Evolutionary conservation across 2,888 invertebrate genomes (phyloP).

Genomic region (Operophtera brumata): DNA sequence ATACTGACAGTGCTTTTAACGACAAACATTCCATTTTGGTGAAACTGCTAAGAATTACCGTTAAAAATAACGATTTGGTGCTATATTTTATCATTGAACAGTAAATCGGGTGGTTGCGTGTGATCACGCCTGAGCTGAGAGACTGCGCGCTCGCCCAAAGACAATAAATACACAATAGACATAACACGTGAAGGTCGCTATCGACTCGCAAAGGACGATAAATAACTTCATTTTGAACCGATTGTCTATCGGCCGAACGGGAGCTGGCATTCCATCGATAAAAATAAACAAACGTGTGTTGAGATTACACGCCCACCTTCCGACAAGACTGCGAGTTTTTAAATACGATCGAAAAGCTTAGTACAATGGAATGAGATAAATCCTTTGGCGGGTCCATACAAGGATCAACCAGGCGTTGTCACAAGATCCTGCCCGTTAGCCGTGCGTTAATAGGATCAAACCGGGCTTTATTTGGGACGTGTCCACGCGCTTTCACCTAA

Average conservation of each 20-base stretch:
- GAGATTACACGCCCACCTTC: conserved; percentile 39
- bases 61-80: not conserved
- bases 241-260: conserved; percentile 38
- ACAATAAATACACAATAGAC: conserved; percentile 46
- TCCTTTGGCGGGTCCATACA: conserved; percentile 51
- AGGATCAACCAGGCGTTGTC: conserved; percentile 61
- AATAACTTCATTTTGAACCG: conserved; percentile 47
- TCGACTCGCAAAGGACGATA: conserved; percentile 41
- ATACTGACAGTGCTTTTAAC: conserved; percentile 24
- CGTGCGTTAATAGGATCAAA: conserved; percentile 79
- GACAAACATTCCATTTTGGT: conserved; percentile 19
- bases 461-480: conserved; percentile 74
- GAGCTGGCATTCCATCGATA: conserved; percentile 46
- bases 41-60: conserved; percentile 12
- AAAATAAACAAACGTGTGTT: conserved; percentile 46
- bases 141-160: conserved; percentile 31
- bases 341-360: conserved; percentile 36
- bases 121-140: conserved; percentile 20
- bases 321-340: conserved; percentile 34
- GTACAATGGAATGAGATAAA: conserved; percentile 45
- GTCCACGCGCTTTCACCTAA: conserved; percentile 77
- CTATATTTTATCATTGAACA: conserved; percentile 1
- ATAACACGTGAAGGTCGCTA: conserved; percentile 39
- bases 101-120: conserved; percentile 28
- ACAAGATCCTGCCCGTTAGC: conserved; percentile 72